A percentile compares a stretch with the other conserved stretches of the same genome.
phyloP scores from a whole-genome alignment of 1,140 invertebrate genomes.

The Apis florea region DNA sequence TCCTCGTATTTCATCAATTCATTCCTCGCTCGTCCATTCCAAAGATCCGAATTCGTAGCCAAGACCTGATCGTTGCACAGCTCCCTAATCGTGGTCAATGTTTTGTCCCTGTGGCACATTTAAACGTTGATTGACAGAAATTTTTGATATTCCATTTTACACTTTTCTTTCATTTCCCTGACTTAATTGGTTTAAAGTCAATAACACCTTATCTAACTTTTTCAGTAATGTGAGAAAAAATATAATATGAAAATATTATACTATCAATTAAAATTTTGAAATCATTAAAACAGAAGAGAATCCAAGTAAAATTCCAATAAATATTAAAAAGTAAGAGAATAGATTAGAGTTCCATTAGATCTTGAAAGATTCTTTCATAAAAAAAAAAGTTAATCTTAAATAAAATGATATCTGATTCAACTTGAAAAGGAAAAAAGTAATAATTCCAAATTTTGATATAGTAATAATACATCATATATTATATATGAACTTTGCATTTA shows the following conservation, averaged over 20 bases:
- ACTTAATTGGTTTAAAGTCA: too few species aligned
- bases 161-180: background rate
- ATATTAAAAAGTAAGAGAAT: too few species aligned
- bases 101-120: constrained; percentile 69
- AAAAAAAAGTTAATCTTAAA: too few species aligned
- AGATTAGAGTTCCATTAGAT: too few species aligned
- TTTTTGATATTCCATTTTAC: background rate
- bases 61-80: constrained; percentile 72
- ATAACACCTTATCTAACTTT: too few species aligned
- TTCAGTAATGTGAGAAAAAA: too few species aligned
- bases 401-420: too few species aligned
- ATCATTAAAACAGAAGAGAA: too few species aligned
- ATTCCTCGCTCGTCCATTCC: constrained; percentile 78
- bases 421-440: background rate
- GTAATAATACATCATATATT: background rate
- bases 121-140: background rate
- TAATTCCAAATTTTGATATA: background rate
- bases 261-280: too few species aligned
- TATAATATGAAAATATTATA: too few species aligned
- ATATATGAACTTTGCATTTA: background rate
- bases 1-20: constrained; percentile 81
- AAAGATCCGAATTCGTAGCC: constrained; percentile 73
- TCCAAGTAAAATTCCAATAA: background rate
- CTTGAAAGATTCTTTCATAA: too few species aligned
- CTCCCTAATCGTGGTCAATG: constrained; percentile 68